Conservation (phyloP, 2,113 vertebrate species). For the Sapajus apella region DNA sequence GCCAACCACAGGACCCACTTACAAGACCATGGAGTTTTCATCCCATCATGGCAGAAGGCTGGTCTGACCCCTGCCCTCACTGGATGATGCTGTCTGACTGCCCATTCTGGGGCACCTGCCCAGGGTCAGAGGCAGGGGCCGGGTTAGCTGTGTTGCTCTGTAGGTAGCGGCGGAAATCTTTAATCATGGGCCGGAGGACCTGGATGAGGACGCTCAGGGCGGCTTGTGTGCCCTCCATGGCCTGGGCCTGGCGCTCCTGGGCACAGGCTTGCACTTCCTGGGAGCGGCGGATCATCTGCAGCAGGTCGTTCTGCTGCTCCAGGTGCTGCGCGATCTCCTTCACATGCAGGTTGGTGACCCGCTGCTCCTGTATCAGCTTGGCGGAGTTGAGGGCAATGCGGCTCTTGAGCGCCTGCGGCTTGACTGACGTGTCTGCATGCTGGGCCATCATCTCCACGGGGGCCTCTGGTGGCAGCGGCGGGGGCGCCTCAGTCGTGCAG, state of each 20-base stretch:
- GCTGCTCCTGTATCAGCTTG: constrained; percentile 96
- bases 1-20: constrained; percentile 28
- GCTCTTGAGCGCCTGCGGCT: constrained; percentile 96
- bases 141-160: constrained; percentile 87
- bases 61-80: constrained; percentile 56
- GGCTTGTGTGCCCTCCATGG: constrained; percentile 96
- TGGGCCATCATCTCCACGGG: constrained; percentile 92
- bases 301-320: constrained; percentile 95
- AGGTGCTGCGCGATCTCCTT: constrained; percentile 97
- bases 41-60: neutral
- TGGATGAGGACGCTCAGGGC: constrained; percentile 94
- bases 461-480: constrained; percentile 85
- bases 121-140: constrained; percentile 62
- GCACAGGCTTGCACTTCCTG: constrained; percentile 96
- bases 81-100: constrained; percentile 83
- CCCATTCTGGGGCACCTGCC: constrained; percentile 78
- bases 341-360: constrained; percentile 95
- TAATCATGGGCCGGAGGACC: constrained; percentile 94
- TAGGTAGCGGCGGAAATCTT: constrained; percentile 94
- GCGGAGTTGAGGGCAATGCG: constrained; percentile 97
- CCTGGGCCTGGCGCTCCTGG: constrained; percentile 96
- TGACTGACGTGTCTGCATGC: constrained; percentile 87
- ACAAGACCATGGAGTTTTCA: neutral
- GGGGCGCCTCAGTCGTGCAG: constrained; percentile 92
- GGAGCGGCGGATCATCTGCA: constrained; percentile 96